Evolutionary conservation across 2,888 invertebrate genomes (phyloP).

Genomic region (Eugnorisma glareosa): DNA sequence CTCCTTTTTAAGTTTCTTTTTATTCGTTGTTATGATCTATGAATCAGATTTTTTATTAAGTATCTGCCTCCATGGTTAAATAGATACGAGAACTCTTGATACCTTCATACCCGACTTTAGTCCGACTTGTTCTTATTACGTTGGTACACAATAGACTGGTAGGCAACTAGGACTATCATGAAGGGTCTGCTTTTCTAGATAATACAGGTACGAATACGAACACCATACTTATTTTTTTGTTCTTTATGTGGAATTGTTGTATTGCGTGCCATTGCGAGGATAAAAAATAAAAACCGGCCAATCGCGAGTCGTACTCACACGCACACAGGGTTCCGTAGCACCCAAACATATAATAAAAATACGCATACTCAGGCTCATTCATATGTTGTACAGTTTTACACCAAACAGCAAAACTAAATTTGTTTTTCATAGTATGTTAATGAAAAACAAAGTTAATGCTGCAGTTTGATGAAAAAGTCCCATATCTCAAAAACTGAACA

Average conservation of each 20-base stretch:
- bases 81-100: background rate
- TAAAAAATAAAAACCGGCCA: background rate
- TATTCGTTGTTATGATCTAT: no score
- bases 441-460: no score
- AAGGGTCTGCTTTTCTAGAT: background rate
- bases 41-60: background rate
- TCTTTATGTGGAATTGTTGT: background rate
- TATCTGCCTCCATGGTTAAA: background rate
- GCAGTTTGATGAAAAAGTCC: no score
- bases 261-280: background rate
- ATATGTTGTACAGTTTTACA: no score
- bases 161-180: background rate
- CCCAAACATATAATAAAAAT: no score
- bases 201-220: background rate
- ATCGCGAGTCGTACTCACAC: no score
- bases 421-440: no score
- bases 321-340: no score
- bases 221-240: background rate
- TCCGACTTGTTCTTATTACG: background rate
- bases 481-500: no score
- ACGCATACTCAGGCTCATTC: no score
- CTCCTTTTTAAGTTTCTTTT: conserved; percentile 18
- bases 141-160: background rate
- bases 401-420: no score
- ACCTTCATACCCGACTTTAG: background rate